Percentiles rank a stretch among this genome's conserved stretches.
phyloP scores from a whole-genome alignment of 2,888 invertebrate species.

The Ochropacha duplaris region DNA sequence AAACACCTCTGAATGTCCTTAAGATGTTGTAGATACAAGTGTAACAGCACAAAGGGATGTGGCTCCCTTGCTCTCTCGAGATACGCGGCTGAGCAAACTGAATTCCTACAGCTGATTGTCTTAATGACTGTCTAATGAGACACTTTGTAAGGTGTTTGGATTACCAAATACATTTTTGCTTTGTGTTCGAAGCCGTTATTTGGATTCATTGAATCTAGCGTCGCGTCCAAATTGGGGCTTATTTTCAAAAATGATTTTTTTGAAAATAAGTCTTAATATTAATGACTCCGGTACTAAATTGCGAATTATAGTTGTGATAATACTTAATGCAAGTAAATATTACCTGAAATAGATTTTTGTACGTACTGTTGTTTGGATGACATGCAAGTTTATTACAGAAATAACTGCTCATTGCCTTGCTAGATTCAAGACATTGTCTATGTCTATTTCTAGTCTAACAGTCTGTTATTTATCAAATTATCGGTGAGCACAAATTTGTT shows the following conservation, averaged over 20 bases:
- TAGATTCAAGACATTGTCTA: too few relatives aligned
- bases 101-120: slow-evolving; percentile 53
- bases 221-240: background rate
- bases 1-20: slow-evolving; percentile 14
- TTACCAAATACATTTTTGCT: slow-evolving; percentile 39
- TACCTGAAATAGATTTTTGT: too few relatives aligned
- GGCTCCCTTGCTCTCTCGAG: slow-evolving; percentile 50
- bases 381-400: too few relatives aligned
- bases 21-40: slow-evolving; percentile 62
- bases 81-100: slow-evolving; percentile 64
- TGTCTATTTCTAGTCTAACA: too few relatives aligned
- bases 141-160: slow-evolving; percentile 41
- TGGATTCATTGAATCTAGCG: background rate
- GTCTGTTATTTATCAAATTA: too few relatives aligned
- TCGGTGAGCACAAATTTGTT: background rate
- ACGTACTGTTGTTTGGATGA: too few relatives aligned
- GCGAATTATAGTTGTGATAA: too few relatives aligned
- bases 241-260: background rate
- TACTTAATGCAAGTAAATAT: too few relatives aligned
- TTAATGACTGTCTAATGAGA: slow-evolving; percentile 64
- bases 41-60: slow-evolving; percentile 64
- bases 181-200: slow-evolving; percentile 17
- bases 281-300: too few relatives aligned
- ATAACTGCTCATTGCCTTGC: too few relatives aligned
- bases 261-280: too few relatives aligned